Conservation (phyloP, 2,888 invertebrate species). For the Drosophila mulleri region DNA sequence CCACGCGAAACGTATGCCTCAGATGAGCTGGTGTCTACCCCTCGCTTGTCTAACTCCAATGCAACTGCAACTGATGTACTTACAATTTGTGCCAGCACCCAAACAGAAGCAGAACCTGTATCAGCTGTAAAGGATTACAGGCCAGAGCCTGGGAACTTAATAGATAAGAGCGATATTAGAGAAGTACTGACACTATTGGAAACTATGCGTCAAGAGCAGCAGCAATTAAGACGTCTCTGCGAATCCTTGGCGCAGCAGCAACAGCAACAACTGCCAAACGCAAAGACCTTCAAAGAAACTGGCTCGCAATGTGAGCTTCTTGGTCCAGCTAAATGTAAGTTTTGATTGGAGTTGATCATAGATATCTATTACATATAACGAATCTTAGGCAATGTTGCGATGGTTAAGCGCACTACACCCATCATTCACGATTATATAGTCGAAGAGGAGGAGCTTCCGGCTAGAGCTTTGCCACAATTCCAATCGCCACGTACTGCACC, state of each 20-base stretch:
- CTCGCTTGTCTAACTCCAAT: slow-evolving; percentile 6
- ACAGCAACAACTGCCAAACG: background rate
- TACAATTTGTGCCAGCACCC: slow-evolving; percentile 82
- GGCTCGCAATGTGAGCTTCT: slow-evolving; percentile 61
- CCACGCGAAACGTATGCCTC: slow-evolving; percentile 24
- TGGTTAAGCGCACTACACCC: slow-evolving; percentile 52
- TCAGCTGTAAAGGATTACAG: slow-evolving; percentile 12
- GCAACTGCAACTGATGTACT: slow-evolving; percentile 56
- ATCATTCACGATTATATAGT: slow-evolving; percentile 60
- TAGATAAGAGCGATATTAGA: slow-evolving; percentile 72
- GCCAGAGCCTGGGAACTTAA: slow-evolving; percentile 52
- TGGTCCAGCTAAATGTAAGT: slow-evolving; percentile 40
- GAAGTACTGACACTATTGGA: slow-evolving; percentile 61
- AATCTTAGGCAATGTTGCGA: slow-evolving; percentile 31
- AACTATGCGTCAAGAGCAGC: slow-evolving; percentile 75
- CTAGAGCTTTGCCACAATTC: slow-evolving; percentile 37
- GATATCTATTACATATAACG: background rate
- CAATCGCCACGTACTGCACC: slow-evolving; percentile 58
- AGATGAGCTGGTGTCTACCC: slow-evolving; percentile 6
- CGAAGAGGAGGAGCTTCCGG: slow-evolving; percentile 59
- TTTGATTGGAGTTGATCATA: background rate
- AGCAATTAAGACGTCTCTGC: slow-evolving; percentile 62
- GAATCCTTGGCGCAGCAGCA: slow-evolving; percentile 51
- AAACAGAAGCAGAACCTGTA: slow-evolving; percentile 71
- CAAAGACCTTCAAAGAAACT: slow-evolving; percentile 44